Evolutionary conservation across 2,888 invertebrate genomes (phyloP).

Genomic region (Drosophila phalerata): DNA sequence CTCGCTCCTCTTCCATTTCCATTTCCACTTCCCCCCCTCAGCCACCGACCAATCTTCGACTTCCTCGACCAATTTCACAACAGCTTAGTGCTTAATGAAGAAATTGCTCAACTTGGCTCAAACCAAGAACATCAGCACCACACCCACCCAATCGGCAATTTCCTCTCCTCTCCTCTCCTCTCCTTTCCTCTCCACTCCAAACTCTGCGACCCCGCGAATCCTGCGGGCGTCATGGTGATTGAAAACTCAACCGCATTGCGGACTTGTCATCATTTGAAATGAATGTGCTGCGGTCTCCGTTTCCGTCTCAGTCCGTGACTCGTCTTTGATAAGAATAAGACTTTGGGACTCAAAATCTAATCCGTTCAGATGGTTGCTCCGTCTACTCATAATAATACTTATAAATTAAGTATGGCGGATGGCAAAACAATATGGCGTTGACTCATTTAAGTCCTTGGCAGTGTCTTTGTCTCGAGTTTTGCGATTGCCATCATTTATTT

Average conservation of each 20-base stretch:
- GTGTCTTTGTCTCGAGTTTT: constrained; percentile 56
- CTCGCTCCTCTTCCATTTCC: constrained; percentile 5
- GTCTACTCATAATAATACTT: constrained; percentile 50
- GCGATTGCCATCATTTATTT: constrained; percentile 81
- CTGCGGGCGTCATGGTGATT: constrained; percentile 74
- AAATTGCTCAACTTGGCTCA: constrained; percentile 68
- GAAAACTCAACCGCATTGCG: constrained; percentile 78
- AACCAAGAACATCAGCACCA: neutral
- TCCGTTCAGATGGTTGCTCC: constrained; percentile 61
- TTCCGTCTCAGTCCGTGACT: constrained; percentile 1
- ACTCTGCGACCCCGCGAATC: constrained; percentile 24
- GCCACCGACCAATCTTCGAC: constrained; percentile 8
- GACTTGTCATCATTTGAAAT: constrained; percentile 77
- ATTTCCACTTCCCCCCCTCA: neutral
- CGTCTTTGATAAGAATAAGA: constrained; percentile 60
- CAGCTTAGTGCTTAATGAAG: constrained; percentile 77
- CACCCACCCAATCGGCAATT: constrained; percentile 10
- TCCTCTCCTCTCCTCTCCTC: too few species aligned
- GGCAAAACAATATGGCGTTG: constrained; percentile 68
- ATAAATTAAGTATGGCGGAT: constrained; percentile 59
- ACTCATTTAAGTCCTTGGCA: constrained; percentile 53
- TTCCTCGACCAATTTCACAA: constrained; percentile 57
- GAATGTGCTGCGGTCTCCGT: constrained; percentile 63
- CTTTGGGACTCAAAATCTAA: constrained; percentile 68
- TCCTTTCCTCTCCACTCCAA: too few species aligned